Percentiles rank a stretch among this genome's conserved stretches.
Conservation (phyloP, 1,140 invertebrate genomes). For the Theocolax elegans region DNA sequence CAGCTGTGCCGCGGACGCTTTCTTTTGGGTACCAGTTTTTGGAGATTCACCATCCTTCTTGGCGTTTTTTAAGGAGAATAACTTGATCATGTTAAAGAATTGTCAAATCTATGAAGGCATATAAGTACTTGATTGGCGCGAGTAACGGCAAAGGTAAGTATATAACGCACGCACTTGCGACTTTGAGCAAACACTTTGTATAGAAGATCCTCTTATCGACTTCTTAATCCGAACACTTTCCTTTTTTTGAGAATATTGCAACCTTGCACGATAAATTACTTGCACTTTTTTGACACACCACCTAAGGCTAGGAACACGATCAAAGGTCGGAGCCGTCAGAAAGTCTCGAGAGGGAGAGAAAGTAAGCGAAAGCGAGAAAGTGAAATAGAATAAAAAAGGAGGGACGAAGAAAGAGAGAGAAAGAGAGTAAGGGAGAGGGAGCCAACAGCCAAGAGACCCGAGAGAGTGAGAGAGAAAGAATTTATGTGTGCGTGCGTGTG, state of each 20-base stretch:
- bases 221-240: not conserved
- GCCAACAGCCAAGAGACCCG: too few relatives aligned
- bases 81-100: conserved; percentile 86
- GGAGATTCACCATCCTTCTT: conserved; percentile 95
- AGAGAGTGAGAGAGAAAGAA: not conserved
- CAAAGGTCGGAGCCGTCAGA: too few relatives aligned
- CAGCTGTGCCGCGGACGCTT: conserved; percentile 94
- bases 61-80: conserved; percentile 97
- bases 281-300: not conserved
- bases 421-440: not conserved
- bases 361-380: not conserved
- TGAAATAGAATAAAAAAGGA: too few relatives aligned
- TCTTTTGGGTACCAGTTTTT: conserved; percentile 83
- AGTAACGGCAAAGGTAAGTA: conserved; percentile 3
- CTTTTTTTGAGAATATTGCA: not conserved
- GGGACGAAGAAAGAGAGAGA: not conserved
- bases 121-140: conserved; percentile 18
- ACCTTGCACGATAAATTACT: not conserved
- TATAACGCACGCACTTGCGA: not conserved
- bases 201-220: too few relatives aligned
- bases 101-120: conserved; percentile 19
- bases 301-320: not conserved
- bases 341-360: not conserved
- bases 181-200: not conserved
- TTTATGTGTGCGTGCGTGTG: not conserved